Evolutionary conservation across 2,797 vertebrate species (phyloP), one percentile per base, ranked within the genome.

Genomic region (Chiroxiphia lanceolata): DNA sequence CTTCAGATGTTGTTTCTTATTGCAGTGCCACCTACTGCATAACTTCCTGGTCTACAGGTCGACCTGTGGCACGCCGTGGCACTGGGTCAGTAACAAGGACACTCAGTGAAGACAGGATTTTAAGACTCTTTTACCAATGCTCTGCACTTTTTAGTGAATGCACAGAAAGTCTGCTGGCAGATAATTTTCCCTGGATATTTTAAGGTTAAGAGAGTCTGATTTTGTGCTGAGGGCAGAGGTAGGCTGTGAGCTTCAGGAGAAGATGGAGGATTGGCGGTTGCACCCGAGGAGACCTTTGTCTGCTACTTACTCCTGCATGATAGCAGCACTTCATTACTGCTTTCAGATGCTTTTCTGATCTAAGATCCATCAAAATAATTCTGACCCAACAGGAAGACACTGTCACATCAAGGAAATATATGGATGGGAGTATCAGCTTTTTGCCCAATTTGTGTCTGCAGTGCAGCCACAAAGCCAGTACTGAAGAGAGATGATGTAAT

Each of bases 41-140:
- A 67, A 14, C 26, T 20, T 9, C 50, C 29, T 42, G 29, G 7
- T 33, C 19, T 68, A 20, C 33, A 29, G n/a, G 14, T 13, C n/a
- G 6, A 51, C 29, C 53, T 40, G 40, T 40, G 40, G 40, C 33
- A 81, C 20, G 2, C 3, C 23, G 22, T 15, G 31, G 33, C 50
- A 65, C 26, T 10, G 14, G 23, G 10, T 40, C n/a, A 16, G 54
- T 34, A 42, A 31, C 8, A 15, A 57, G 23, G 31, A 19, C 4
- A 7, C 45, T 48, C 19, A n/a, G 13, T 27, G 53, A 67, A 57
- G 3, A 53, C 10, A 44, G 53, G 9, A 23, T 72, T 26, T 84
- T 42, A 53, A 5, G 10, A 23, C 25, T 81, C 25, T 83, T 33
- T 57, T 84, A 50, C 21, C 5, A 7, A 1, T 0, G 1, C 3